Evolutionary conservation across 1,140 invertebrate genomes (phyloP), one percentile per base, ranked within the genome.

Genomic region (Lanistes nyassanus): DNA sequence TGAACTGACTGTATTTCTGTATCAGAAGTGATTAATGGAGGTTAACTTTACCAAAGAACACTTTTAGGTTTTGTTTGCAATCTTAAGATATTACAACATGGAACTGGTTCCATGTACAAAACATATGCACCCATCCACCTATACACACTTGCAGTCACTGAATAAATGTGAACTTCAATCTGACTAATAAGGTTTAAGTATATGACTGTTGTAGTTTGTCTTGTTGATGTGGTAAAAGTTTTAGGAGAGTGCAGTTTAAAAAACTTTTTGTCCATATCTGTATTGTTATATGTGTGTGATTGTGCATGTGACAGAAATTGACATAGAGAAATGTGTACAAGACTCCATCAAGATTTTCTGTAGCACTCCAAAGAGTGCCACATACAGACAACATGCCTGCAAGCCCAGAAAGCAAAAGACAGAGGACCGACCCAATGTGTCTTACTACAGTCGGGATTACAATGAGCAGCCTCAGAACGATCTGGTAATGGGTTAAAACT

Each of bases 251-350:
- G n/a, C n/a, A n/a, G n/a, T n/a, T n/a, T n/a, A n/a, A n/a, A n/a
- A n/a, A n/a, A n/a, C n/a, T n/a, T n/a, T n/a, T n/a, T n/a, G n/a
- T n/a, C n/a, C n/a, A n/a, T n/a, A n/a, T n/a, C n/a, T n/a, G n/a
- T n/a, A n/a, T n/a, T n/a, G n/a, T 31, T 74, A 11, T 9, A 81
- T 80, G n/a, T 42, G 64, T 47, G 19, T 60, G 23, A 19, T 42
- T 36, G n/a, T 19, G 11, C 81, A 77, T 60, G 71, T 85, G 88
- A 55, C 83, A 92, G 97, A 98, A 89, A 96, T 98, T 74, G 95
- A 98, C 82, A 98, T 99, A 82, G 96, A 98, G 84, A 92, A 93
- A 76, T 97, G 96, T 90, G 95, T 98, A 0, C 93, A 93, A 88
- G 94, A 96, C 88, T 97, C 97, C 0, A 94, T 94, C 80, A 92